Conservation (phyloP, 2,888 invertebrate species). For the Margaritifera margaritifera region DNA sequence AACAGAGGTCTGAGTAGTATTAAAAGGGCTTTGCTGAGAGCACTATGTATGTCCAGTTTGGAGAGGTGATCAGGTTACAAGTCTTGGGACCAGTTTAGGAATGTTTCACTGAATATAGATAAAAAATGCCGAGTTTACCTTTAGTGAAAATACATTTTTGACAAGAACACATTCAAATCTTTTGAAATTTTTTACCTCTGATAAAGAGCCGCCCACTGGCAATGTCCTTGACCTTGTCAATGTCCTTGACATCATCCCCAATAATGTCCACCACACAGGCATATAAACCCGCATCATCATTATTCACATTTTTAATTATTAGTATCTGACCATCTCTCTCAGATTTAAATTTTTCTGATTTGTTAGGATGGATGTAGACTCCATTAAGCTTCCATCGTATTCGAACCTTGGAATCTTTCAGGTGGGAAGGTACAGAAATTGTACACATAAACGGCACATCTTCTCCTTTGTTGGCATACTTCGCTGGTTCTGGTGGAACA, state of each 20-base stretch:
- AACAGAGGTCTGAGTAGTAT: no score
- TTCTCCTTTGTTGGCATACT: conserved; percentile 27
- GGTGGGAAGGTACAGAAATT: conserved; percentile 21
- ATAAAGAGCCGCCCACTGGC: conserved; percentile 48
- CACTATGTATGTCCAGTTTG: no score
- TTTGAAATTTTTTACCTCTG: conserved; percentile 36
- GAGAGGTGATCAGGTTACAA: no score
- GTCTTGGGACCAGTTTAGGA: no score
- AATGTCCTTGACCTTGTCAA: conserved; percentile 32
- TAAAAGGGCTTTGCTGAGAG: no score
- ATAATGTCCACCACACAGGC: conserved; percentile 56
- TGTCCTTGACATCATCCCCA: conserved; percentile 13
- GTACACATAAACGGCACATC: conserved; percentile 27
- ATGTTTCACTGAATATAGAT: no score
- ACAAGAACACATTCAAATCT: no score
- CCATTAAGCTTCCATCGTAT: conserved; percentile 61
- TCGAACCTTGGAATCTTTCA: conserved; percentile 25
- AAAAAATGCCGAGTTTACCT: no score
- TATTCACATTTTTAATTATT: conserved; percentile 43
- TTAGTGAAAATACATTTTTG: no score
- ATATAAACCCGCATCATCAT: conserved; percentile 54
- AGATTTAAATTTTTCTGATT: conserved; percentile 39
- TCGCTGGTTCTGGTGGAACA: conserved; percentile 19
- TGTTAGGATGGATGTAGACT: conserved; percentile 32
- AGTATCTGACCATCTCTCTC: conserved; percentile 51